Evolutionary conservation across 2,113 vertebrate species (phyloP), one percentile per base, ranked within the genome.

Genomic region (Silurus meridionalis): DNA sequence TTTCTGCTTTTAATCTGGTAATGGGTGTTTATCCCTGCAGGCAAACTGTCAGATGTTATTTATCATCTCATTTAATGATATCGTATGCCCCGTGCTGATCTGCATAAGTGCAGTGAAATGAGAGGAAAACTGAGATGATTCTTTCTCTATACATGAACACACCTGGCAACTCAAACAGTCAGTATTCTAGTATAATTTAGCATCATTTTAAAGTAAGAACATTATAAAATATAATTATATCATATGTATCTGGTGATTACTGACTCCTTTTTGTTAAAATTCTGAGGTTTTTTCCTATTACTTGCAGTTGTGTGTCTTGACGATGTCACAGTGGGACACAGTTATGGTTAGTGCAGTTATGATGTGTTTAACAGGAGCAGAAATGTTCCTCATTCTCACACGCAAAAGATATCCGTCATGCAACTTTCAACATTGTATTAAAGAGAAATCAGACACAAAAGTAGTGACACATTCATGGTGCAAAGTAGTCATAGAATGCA

Each of bases 1-100:
- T 88, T 88, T 78, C 85, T 90, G 85, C 91, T 92, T 92, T 93
- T 92, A 84, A 90, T 93, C 90, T 89, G 87, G 67, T 92, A 90
- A 91, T 92, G 90, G 87, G 90, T 93, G 90, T 91, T 93, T 90
- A 87, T 92, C 82, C 84, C 90, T 85, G 82, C 88, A 90, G 91
- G 90, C 91, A 91, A 92, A 89, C 85, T 90, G 83, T 88, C 83
- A 89, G 64, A 67, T 80, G 55, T 25, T 79, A 82, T 88, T 92
- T 86, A 88, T 91, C 83, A 69, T 67, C 74, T 89, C 88, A 88
- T 90, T 90, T 91, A 83, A 86, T 90, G 89, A 90, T 91, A 87
- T 87, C 37, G 37, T 37, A 37, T 78, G 7, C 55, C 57, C 48
- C 52, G 17, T 74, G 81, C 91, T 50, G 77, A 79, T 89, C 89